phyloP scores from a whole-genome alignment of 2,113 vertebrate species.

The Numida meleagris region DNA sequence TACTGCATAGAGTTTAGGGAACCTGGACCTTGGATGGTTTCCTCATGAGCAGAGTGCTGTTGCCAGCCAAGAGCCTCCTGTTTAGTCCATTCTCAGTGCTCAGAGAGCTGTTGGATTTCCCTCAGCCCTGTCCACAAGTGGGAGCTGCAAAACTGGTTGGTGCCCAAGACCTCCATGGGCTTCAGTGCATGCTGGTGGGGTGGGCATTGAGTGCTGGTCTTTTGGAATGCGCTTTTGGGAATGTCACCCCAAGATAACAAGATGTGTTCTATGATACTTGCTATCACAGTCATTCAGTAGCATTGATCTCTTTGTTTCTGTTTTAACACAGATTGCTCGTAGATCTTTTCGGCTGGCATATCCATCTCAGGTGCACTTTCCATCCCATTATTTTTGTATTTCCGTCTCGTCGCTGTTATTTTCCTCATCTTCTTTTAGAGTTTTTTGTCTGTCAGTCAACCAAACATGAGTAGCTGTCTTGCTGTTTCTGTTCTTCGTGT shows the following conservation, averaged over 20 bases:
- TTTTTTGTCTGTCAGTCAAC: slow-evolving; percentile 13
- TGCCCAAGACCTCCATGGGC: not conserved
- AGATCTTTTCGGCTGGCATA: slow-evolving; percentile 79
- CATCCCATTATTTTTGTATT: slow-evolving; percentile 66
- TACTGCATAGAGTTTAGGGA: not conserved
- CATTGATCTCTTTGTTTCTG: slow-evolving; percentile 75
- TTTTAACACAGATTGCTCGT: slow-evolving; percentile 83
- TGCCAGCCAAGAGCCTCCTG: not conserved
- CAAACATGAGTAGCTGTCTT: not conserved
- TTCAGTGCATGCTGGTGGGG: not conserved
- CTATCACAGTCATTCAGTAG: slow-evolving; percentile 50
- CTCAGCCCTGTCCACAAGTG: not conserved
- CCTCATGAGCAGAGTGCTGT: not conserved
- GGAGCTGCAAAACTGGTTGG: not conserved
- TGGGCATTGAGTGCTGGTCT: not conserved
- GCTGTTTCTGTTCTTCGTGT: slow-evolving; percentile 12
- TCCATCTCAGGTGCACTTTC: slow-evolving; percentile 84
- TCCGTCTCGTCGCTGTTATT: slow-evolving; percentile 30
- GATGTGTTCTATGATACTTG: slow-evolving; percentile 25
- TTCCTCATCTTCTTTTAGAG: not conserved
- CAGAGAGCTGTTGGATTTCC: not conserved
- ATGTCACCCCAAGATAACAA: not conserved
- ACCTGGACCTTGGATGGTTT: not conserved
- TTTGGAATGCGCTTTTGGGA: not conserved
- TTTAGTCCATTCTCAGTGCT: not conserved